phyloP scores from a whole-genome alignment of 2,113 vertebrate genomes.

The Aviceda subcristata region DNA sequence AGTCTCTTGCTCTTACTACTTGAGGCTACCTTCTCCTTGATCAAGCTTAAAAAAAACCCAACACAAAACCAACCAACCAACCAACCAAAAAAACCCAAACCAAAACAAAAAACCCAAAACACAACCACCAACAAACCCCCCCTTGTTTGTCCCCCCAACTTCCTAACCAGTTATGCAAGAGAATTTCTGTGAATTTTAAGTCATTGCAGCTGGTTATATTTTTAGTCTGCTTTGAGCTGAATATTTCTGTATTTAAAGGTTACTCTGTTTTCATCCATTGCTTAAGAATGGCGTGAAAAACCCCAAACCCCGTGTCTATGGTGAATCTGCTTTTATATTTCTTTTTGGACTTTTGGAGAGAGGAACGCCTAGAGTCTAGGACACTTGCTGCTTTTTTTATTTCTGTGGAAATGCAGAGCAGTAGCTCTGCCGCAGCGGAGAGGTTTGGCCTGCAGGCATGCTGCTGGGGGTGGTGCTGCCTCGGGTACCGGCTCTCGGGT shows the following conservation, averaged over 20 bases:
- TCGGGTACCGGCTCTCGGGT: too few relatives aligned
- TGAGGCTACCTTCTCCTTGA: not conserved
- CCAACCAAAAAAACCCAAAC: not conserved
- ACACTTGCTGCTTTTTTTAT: not conserved
- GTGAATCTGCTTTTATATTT: not conserved
- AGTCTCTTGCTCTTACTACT: not conserved
- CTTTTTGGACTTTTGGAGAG: not conserved
- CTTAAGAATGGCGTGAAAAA: not conserved
- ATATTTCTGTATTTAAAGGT: not conserved
- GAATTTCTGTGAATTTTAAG: not conserved
- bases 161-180: not conserved
- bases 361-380: too few relatives aligned
- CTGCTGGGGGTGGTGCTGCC: not conserved
- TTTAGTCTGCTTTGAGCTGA: not conserved
- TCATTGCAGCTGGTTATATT: not conserved
- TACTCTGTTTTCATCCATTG: not conserved
- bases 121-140: rapidly evolving
- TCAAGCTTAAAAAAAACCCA: not conserved
- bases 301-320: too few relatives aligned
- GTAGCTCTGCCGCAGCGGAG: not conserved
- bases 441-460: not conserved
- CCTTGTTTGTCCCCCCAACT: not conserved
- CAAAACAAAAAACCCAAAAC: not conserved
- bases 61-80: not conserved
- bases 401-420: not conserved